These are phyloP conservation scores for Dryadula phaetusa DNA, from an alignment of 2,888 invertebrate species.

Conservation along the genomic window DNA sequence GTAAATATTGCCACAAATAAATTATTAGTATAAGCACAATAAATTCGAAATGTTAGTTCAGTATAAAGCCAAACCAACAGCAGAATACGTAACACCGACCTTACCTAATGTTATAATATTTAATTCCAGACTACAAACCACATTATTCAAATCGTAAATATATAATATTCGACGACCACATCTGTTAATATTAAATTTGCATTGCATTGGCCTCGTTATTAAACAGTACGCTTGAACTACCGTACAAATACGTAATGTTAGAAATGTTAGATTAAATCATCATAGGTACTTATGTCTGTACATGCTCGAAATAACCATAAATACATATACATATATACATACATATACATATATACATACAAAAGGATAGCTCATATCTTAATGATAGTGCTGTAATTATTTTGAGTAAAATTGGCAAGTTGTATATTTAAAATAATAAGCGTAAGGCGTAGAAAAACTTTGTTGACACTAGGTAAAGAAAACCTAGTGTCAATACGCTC, in stretches of 20 bases:
- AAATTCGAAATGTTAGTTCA: not conserved
- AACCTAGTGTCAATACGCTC: too few relatives aligned
- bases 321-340: not conserved
- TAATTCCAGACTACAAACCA: conserved; percentile 1
- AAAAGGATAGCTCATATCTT: not conserved
- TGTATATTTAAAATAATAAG: too few relatives aligned
- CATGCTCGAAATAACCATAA: not conserved
- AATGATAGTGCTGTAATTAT: not conserved
- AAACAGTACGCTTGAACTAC: conserved; percentile 1
- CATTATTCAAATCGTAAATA: conserved; percentile 24
- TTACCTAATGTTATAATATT: conserved; percentile 20
- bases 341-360: not conserved
- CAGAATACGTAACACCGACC: not conserved
- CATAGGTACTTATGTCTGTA: not conserved
- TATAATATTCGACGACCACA: conserved; percentile 16
- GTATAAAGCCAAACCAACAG: not conserved
- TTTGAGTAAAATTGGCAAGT: too few relatives aligned
- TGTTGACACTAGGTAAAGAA: too few relatives aligned
- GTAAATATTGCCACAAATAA: not conserved
- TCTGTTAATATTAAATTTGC: conserved; percentile 27
- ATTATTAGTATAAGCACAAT: not conserved
- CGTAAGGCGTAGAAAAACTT: too few relatives aligned
- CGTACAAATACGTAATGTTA: conserved; percentile 3
- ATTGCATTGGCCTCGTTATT: conserved; percentile 20
- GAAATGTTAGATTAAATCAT: not conserved